Conservation (phyloP, 2,797 vertebrate genomes). For the Eidolon dupreanum region DNA sequence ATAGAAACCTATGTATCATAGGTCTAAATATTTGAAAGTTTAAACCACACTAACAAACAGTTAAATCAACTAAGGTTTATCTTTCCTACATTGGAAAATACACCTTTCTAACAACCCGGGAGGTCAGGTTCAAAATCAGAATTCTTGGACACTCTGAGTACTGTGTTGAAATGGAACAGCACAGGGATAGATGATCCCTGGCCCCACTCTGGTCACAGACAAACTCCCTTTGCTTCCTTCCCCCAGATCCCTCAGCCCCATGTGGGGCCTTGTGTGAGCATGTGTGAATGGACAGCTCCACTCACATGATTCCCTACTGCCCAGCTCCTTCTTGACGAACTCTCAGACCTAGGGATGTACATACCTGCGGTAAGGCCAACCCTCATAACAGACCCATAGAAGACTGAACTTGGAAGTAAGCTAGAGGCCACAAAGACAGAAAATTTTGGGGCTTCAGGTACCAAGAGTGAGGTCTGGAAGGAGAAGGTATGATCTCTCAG, state of each 20-base stretch:
- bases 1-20: background rate
- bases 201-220: background rate
- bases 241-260: background rate
- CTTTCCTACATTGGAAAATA: background rate
- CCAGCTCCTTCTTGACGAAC: background rate
- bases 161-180: background rate
- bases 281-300: background rate
- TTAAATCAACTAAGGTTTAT: background rate
- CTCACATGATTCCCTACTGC: background rate
- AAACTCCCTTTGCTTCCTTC: background rate
- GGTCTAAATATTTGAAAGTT: background rate
- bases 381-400: background rate
- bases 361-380: no score
- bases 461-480: background rate
- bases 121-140: background rate
- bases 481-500: background rate
- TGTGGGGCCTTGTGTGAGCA: background rate
- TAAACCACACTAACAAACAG: background rate
- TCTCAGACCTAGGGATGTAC: background rate
- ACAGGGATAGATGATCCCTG: background rate
- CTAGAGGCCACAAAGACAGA: background rate
- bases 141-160: background rate
- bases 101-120: background rate
- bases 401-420: background rate
- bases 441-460: background rate